Evolutionary conservation across 2,888 invertebrate genomes (phyloP), one percentile per base, ranked within the genome.

Genomic region (Drosophila subsilvestris): DNA sequence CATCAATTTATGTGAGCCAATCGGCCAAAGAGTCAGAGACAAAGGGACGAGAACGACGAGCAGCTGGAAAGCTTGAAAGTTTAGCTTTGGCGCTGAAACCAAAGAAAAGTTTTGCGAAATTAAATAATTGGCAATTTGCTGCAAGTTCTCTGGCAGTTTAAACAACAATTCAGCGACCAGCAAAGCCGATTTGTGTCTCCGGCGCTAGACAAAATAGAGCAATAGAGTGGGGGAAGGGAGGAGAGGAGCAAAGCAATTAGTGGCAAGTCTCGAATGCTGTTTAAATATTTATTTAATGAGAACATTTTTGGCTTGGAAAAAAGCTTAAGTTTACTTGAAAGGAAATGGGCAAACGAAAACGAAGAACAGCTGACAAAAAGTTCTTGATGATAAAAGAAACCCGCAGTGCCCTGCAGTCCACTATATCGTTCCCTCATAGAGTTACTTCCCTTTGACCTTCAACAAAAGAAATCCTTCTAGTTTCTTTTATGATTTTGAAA

Each of bases 71-170:
- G 44, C 47, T 29, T 48, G 65, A 54, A 55, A 61, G 54, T 37
- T 61, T 25, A 25, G 37, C 45, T 18, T 12, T 4, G 32, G 12
- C 22, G 45, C 60, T 25, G 47, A 37, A 3, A 8, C 53, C 4
- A 62, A 42, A 44, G 44, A 51, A 63, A 71, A 71, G 63, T 71
- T 37, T 71, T 58, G 54, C 54, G 48, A 70, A 70, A 74, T 74
- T 74, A 71, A 71, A 71, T 71, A 71, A 71, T 74, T 73, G 71
- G 57, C 71, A 71, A 71, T 74, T 73, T 65, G 65, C 57, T 44
- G 74, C 65, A 71, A 71, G 71, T 63, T 57, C 69, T n/a, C 66
- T 63, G 65, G 57, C 44, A 71, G 74, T 74, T 71, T 74, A 74
- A 74, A 74, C 66, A 74, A 71, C 71, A 71, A 74, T 71, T 45